Conservation (phyloP, 2,797 vertebrate genomes). For the Neosilurus mollespiculum region DNA sequence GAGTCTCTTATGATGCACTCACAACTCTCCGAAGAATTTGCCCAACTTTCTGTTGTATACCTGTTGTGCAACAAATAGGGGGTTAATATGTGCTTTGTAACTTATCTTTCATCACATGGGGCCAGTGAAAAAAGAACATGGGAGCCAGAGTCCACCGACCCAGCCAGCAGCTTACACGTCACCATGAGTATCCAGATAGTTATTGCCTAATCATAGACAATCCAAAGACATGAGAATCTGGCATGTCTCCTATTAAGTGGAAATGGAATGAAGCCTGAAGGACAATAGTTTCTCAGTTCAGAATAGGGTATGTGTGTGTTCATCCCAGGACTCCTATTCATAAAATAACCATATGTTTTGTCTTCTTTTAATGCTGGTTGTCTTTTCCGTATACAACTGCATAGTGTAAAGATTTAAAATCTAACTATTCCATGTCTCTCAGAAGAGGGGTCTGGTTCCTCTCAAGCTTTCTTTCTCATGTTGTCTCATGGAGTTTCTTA, state of each 20-base stretch:
- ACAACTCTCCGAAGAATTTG: too few species aligned
- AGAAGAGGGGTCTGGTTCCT: neutral
- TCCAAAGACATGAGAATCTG: neutral
- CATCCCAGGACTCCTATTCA: neutral
- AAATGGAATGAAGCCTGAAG: neutral
- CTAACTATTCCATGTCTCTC: neutral
- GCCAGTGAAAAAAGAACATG: neutral
- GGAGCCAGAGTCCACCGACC: neutral
- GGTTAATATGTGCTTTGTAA: constrained; percentile 47
- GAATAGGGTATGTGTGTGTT: neutral
- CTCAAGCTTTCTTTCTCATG: neutral
- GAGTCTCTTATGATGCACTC: too few species aligned
- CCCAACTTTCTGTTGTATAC: too few species aligned
- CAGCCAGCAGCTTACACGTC: neutral
- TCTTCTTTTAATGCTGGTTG: neutral
- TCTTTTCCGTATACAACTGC: neutral
- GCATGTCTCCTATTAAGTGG: neutral
- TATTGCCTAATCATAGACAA: neutral
- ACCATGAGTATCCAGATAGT: neutral
- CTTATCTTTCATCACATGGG: constrained; percentile 21
- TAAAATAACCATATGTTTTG: neutral
- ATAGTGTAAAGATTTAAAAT: neutral
- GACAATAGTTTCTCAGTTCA: neutral
- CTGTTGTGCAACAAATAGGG: too few species aligned
- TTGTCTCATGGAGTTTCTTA: neutral